These are phyloP conservation scores for Xiphorhynchus erythropygius DNA, from an alignment of 2,797 vertebrate species.

Conservation along the genomic window DNA sequence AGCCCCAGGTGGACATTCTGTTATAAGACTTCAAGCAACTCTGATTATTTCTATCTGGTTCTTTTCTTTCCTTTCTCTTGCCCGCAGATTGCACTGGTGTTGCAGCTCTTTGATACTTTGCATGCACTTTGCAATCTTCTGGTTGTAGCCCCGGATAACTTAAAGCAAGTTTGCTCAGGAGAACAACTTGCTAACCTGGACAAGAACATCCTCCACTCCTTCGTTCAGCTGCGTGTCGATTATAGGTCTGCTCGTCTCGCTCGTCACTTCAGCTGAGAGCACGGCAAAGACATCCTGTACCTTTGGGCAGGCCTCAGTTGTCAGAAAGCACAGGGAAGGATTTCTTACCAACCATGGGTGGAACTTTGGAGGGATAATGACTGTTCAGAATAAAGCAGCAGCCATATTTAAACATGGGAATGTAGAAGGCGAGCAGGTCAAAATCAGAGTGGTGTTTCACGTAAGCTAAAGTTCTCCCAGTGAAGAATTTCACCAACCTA, in stretches of 20 bases:
- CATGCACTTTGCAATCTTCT: conserved; percentile 99
- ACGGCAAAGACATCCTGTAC: neutral
- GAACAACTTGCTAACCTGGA: conserved; percentile 98
- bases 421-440: conserved; percentile 13
- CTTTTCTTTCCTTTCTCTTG: conserved; percentile 2
- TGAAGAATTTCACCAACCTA: conserved; percentile 35
- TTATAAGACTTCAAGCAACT: neutral
- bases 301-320: conserved; percentile 31
- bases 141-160: conserved; percentile 98
- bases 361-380: conserved; percentile 49
- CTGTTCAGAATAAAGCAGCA: conserved; percentile 66
- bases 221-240: conserved; percentile 96
- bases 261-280: conserved; percentile 95
- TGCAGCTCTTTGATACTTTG: conserved; percentile 98
- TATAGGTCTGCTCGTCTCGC: conserved; percentile 94
- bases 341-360: conserved; percentile 43
- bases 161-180: conserved; percentile 98
- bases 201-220: conserved; percentile 96
- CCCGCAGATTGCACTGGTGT: conserved; percentile 90
- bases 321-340: conserved; percentile 68
- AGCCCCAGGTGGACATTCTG: neutral
- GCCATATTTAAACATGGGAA: conserved; percentile 58
- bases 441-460: neutral
- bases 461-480: conserved; percentile 14
- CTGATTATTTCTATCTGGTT: neutral